Conservation (phyloP, 2,888 invertebrate genomes). For the Apotomis capreana region DNA sequence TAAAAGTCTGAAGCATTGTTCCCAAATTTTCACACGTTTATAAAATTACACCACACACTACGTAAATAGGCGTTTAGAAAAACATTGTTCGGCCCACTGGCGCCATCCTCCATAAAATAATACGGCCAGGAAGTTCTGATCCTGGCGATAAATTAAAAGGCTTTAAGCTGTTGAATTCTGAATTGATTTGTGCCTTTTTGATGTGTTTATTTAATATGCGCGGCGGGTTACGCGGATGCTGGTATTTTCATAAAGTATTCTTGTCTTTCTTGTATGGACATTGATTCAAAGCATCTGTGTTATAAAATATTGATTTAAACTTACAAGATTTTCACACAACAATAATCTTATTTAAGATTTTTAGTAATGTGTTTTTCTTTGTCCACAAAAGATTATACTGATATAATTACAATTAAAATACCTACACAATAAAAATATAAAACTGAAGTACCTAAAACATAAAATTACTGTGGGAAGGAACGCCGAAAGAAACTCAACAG, state of each 20-base stretch:
- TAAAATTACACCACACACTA: constrained; percentile 47
- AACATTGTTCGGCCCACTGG: constrained; percentile 58
- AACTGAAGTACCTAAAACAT: too few relatives aligned
- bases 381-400: too few relatives aligned
- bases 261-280: background rate
- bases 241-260: constrained; percentile 3
- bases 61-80: constrained; percentile 52
- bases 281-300: background rate
- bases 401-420: too few relatives aligned
- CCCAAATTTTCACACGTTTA: constrained; percentile 23
- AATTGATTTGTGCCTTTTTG: constrained; percentile 53
- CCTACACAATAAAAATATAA: too few relatives aligned
- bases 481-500: too few relatives aligned
- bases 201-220: constrained; percentile 36
- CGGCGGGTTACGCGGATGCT: constrained; percentile 7
- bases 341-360: too few relatives aligned
- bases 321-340: too few relatives aligned
- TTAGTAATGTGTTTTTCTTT: too few relatives aligned
- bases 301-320: background rate
- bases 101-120: constrained; percentile 64
- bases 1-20: background rate
- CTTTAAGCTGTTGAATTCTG: constrained; percentile 59
- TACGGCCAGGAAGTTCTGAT: constrained; percentile 64
- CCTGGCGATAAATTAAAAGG: constrained; percentile 63
- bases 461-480: too few relatives aligned